These are phyloP conservation scores for Rhynchomys soricoides DNA, from an alignment of 2,113 vertebrate species.

Conservation along the genomic window DNA sequence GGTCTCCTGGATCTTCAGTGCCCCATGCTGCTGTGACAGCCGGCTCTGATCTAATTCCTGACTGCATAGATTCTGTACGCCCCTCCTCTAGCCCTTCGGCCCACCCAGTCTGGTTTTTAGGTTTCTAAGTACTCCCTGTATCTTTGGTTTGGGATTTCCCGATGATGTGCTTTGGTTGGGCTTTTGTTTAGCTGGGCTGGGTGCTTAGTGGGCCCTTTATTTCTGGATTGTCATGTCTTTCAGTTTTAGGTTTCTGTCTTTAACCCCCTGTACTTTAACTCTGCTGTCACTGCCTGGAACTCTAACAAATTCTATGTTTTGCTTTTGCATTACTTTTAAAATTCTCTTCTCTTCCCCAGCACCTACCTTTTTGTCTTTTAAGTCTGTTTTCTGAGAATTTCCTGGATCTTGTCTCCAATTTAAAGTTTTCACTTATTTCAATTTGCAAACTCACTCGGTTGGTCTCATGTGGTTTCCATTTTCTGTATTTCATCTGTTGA, in stretches of 20 bases:
- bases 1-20: background rate
- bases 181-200: background rate
- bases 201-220: background rate
- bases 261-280: background rate
- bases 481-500: background rate
- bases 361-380: background rate
- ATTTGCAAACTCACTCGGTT: conserved; percentile 8
- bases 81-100: too few relatives aligned
- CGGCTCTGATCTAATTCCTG: background rate
- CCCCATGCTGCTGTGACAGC: background rate
- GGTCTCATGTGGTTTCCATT: background rate
- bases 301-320: background rate
- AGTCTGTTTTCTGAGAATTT: background rate
- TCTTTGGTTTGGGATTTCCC: background rate
- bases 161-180: background rate
- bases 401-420: background rate
- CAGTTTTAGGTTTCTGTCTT: background rate
- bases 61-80: background rate
- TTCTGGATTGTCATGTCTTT: background rate
- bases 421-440: conserved; percentile 38
- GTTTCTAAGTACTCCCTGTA: background rate
- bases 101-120: background rate
- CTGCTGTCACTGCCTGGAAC: conserved; percentile 15
- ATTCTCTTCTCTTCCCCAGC: background rate
- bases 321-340: background rate